Evolutionary conservation across 2,113 vertebrate species (phyloP), one percentile per base, ranked within the genome.

Genomic region (Gymnorhina tibicen): DNA sequence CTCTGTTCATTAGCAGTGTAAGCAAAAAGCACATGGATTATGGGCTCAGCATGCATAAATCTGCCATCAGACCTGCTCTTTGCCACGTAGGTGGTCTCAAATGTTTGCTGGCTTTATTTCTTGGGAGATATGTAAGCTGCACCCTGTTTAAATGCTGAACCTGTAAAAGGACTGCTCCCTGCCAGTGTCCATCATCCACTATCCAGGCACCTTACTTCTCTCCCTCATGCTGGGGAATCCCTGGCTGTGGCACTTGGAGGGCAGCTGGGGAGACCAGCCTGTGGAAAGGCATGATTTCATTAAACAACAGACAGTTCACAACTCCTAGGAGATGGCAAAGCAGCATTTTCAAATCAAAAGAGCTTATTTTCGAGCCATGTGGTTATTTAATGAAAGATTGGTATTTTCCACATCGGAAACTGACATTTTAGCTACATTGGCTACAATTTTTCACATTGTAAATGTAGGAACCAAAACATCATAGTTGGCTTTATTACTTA

Each of bases 141-240:
- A 32, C 3, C 18, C 33, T 56, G 17, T 69, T 21, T 37, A 41
- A 64, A 86, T 11, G n/a, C 22, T 74, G n/a, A 89, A 67, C 39
- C 33, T 85, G 33, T 53, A 21, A 64, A 60, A 73, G 14, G 16
- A 59, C 35, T 67, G 7, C 3, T 64, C 41, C 44, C 53, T 49
- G 41, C 4, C 21, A 60, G 27, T 4, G 3, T 32, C 11, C 20
- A 52, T 28, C 37, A n/a, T n/a, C 10, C 46, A 50, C 22, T 22
- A 87, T 18, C 7, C 0, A 0, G 24, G 12, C 39, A n/a, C 24
- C 15, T 42, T 5, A 19, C 21, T 52, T 35, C 41, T 56, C 21
- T 64, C 24, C 10, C 8, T 91, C 1, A 0, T 19, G 17, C 64
- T 44, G 42, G 8, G 21, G 44, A 62, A 49, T 11, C 49, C 46